Evolutionary conservation across 2,888 invertebrate genomes (phyloP), one percentile per base, ranked within the genome.

Genomic region (Caradrina kadenii): DNA sequence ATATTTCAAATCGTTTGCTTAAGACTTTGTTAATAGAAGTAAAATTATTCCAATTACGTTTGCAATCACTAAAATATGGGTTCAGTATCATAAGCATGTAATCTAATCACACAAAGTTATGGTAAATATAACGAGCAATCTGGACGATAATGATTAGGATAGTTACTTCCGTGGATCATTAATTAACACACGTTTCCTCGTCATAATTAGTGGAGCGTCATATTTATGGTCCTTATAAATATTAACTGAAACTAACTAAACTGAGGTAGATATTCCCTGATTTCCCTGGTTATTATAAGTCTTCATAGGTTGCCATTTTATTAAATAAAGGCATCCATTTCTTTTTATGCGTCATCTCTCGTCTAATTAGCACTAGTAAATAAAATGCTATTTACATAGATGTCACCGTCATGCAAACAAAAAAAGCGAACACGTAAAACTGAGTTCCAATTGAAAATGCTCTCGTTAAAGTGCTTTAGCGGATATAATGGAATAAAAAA

Each of bases 401-500:
- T 63, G 63, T 60, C 69, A 60, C 64, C 50, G 35, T 58, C 52
- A 50, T 73, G 56, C 62, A 69, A 79, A 76, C 59, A 69, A 71
- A 73, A 59, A 65, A 63, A 63, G 50, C 53, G 61, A 71, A 63
- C 62, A 71, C 53, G 59, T 71, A 63, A 62, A 63, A 70, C 54
- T 67, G 21, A 53, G 61, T 69, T 75, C 52, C 68, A 72, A 78
- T 79, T 66, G 49, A 71, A 65, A 70, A 84, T 66, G 59, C 67
- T 56, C 65, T 70, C 61, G 56, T 70, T 83, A 66, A 81, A 82
- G 73, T 80, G 79, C 73, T 81, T 80, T 79, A 79, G 66, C 82
- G 76, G 75, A 80, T 82, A 84, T 86, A 87, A 87, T 86, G 85
- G 85, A 89, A 89, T 87, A 89, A 92, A 92, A 92, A 91, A 88